Evolutionary conservation across 2,888 invertebrate species (phyloP), one percentile per base, ranked within the genome.

Genomic region (Polylopha cassiicola): DNA sequence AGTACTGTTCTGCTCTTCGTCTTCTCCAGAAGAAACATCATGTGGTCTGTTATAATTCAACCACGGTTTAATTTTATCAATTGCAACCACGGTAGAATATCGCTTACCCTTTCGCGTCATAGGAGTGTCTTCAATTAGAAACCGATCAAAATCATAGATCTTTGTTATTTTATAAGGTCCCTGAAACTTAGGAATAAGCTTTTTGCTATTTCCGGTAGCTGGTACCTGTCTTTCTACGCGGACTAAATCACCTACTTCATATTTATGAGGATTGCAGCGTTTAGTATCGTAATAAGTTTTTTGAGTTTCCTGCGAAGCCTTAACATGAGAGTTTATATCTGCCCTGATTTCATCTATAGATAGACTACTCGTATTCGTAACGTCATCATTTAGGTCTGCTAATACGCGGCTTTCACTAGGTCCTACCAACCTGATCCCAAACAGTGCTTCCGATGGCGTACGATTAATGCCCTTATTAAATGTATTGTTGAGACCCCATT

Each of bases 121-220:
- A 9, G 43, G 38, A 11, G 43, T 43, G 28, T 43, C 43, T 23
- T 34, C 37, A 14, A 41, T 18, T 17, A 27, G 15, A 26, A 27
- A 45, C 1, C 46, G 6, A 24, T 47, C 44, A 28, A 22, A 21
- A 27, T 18, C 41, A 4, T 33, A 9, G 2, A 47, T 8, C 22
- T 44, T 42, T 4, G 23, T 27, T 6, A 47, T 43, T 9, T 17
- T 31, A 32, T 22, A 48, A 0, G 44, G 44, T 2, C 46, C 44
- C 17, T 17, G 22, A 34, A 10, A 48, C 6, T 46, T 46, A 7
- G 38, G 28, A 13, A 43, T n/a, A 0, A 44, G 18, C 20, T 48
- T 48, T 11, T 30, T 18, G 37, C 41, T 38, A n/a, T 34, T 34
- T 3, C 46, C 46, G 0, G 37, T 11, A 1, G 37, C 17, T 4